Base-by-base conservation (phyloP, 1,140 invertebrate species). In the Heliconius melpomene region DNA sequence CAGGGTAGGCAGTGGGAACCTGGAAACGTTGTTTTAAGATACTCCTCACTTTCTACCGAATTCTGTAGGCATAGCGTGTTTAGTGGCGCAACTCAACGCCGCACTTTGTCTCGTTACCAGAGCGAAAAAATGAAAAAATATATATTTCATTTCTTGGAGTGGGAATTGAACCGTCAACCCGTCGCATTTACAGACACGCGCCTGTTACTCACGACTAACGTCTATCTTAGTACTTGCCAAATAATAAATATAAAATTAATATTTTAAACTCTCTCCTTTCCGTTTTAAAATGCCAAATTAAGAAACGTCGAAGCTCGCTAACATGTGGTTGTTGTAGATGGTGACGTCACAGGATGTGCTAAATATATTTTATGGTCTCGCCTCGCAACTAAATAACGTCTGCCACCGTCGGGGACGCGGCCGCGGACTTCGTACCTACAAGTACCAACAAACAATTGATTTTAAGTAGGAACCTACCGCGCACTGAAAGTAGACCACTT, bases 301-400 rank as follows among this genome's bases (percentile, higher is more conserved):
- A 82, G 84, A 80, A 77, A 78, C 80, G 82, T 81, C 78, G 72
- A 79, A 79, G 79, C 74, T 70, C 18, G 60, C 72, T 74, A 81
- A 83, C 87, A 88, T 86, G 78, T 90, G 88, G 84, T 82, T 86
- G 85, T 85, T 84, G 81, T 72, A 70, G 57, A 72, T 60, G 73
- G 72, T 89, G 84, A 85, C 87, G 85, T 83, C 82, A 87, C 84
- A 83, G 87, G 85, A 88, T 87, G 86, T 83, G 83, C 86, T 89
- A 85, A 88, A 89, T 88, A 90, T 87, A 88, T 88, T 87, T 87
- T 81, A 85, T 84, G 81, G 75, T 77, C 78, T 77, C 82, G 74
- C 83, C 79, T 74, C 73, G 78, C 78, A 82, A 78, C 77, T 80
- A 86, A 79, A 74, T 80, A 79, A 75, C 74, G 76, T 78, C 79